phyloP scores from a whole-genome alignment of 2,888 invertebrate species.

The Ennomos erosarius region DNA sequence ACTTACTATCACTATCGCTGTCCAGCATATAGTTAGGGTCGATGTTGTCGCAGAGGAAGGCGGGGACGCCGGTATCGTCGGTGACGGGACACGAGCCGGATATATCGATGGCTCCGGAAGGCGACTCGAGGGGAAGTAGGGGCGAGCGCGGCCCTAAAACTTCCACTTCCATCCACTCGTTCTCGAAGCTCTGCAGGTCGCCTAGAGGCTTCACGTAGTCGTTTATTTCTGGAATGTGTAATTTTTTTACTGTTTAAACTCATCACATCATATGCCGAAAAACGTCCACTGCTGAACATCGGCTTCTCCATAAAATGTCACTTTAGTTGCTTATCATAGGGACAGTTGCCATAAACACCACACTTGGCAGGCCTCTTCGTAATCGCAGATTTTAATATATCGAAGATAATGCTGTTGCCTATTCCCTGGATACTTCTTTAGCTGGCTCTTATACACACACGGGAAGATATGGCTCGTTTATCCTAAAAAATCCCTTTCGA shows the following conservation, averaged over 20 bases:
- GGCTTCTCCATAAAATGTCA: too few relatives aligned
- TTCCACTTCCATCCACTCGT: constrained; percentile 97
- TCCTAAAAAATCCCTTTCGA: too few relatives aligned
- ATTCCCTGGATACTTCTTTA: too few relatives aligned
- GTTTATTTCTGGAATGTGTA: constrained; percentile 52
- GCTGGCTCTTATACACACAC: too few relatives aligned
- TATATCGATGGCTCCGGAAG: constrained; percentile 66
- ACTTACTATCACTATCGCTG: constrained; percentile 76
- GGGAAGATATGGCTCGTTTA: too few relatives aligned
- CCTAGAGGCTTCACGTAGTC: constrained; percentile 89
- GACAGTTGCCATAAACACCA: too few relatives aligned
- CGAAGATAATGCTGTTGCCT: too few relatives aligned
- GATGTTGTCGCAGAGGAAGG: constrained; percentile 86
- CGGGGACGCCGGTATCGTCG: constrained; percentile 81
- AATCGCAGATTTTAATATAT: too few relatives aligned
- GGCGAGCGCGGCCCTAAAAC: constrained; percentile 86
- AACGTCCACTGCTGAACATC: too few relatives aligned
- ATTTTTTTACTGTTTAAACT: neutral
- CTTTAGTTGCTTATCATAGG: too few relatives aligned
- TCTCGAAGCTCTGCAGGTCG: constrained; percentile 93
- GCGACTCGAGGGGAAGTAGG: constrained; percentile 59
- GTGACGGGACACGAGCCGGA: constrained; percentile 58
- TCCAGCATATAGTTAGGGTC: constrained; percentile 84
- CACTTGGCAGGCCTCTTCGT: too few relatives aligned
- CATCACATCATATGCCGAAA: too few relatives aligned